These are phyloP conservation scores for Todiramphus chloris DNA, from an alignment of 2,113 vertebrate species.

Conservation along the genomic window DNA sequence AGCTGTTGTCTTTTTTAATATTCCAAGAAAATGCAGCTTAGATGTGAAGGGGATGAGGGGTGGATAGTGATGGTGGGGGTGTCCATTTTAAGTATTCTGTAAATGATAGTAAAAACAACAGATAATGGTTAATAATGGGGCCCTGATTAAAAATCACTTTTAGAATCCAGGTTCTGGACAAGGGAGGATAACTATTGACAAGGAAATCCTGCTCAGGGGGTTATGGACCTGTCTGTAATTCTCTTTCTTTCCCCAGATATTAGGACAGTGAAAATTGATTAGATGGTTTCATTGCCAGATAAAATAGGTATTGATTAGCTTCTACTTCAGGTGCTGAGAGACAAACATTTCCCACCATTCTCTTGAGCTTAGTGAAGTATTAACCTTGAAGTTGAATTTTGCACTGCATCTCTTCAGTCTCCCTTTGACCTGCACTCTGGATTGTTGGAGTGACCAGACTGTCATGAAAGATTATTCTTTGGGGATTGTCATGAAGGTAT, in stretches of 20 bases:
- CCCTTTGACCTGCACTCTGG: background rate
- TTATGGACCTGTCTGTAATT: background rate
- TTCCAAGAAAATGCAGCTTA: too few relatives aligned
- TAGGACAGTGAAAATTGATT: background rate
- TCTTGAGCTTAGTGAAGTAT: background rate
- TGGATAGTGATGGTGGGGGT: too few relatives aligned
- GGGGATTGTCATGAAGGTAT: background rate
- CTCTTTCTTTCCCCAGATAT: background rate
- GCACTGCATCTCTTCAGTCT: background rate
- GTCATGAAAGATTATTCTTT: background rate
- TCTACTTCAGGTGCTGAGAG: background rate
- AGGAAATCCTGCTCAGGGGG: background rate
- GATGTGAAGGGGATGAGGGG: too few relatives aligned
- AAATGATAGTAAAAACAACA: background rate
- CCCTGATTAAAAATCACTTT: background rate
- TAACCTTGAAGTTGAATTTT: background rate
- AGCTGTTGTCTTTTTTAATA: too few relatives aligned
- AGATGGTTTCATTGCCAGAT: background rate
- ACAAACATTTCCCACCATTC: background rate
- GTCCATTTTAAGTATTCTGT: background rate
- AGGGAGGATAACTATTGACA: background rate
- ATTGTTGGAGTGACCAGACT: background rate
- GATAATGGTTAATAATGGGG: background rate
- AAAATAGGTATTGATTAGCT: background rate
- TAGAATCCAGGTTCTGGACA: background rate